Evolutionary conservation across 1,140 invertebrate genomes (phyloP), one percentile per base, ranked within the genome.

Genomic region (Scaptomyza graminum): DNA sequence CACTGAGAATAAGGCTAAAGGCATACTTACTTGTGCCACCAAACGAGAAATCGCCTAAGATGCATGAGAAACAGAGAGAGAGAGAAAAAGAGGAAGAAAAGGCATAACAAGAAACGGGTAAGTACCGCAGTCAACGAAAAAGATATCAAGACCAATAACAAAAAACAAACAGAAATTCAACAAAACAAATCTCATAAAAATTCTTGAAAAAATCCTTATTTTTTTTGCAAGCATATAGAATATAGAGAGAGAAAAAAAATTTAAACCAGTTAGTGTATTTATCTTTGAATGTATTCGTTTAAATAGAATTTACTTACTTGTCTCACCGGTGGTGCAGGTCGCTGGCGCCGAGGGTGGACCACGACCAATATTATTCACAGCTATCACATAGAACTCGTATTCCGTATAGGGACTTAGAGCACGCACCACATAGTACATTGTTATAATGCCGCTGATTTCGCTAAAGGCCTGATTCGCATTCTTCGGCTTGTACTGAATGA

Each of bases 341-440:
- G 96, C 95, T 0, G 97, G 95, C 18, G 95, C 93, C 79, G 97
- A 98, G 1, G 97, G 95, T 34, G 95, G 94, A 56, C 98, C 97
- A 73, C 97, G 94, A 39, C 98, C 98, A 79, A 98, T 96, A 87
- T 95, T 96, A 93, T 98, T 99, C 13, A 98, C 97, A 13, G 98
- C 98, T 70, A 98, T 96, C 63, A 99, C 97, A 91, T 96, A 97
- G 93, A 99, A 97, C 92, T 99, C 97, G 93, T 99, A 99, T 89
- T 98, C 97, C 0, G 98, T 99, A 92, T 98, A 98, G 2, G 98
- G 97, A 57, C 96, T 97, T 12, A 99, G 93, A 74, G 95, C 95
- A 49, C 96, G 94, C 28, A 99, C 96, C 28, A 96, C 96, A 92
- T 98, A 98, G 92, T 97, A 97, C 93, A 96, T 96, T 18, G 97